Evolutionary conservation across 2,797 vertebrate genomes (phyloP).

Genomic region (Graptemys geographica): DNA sequence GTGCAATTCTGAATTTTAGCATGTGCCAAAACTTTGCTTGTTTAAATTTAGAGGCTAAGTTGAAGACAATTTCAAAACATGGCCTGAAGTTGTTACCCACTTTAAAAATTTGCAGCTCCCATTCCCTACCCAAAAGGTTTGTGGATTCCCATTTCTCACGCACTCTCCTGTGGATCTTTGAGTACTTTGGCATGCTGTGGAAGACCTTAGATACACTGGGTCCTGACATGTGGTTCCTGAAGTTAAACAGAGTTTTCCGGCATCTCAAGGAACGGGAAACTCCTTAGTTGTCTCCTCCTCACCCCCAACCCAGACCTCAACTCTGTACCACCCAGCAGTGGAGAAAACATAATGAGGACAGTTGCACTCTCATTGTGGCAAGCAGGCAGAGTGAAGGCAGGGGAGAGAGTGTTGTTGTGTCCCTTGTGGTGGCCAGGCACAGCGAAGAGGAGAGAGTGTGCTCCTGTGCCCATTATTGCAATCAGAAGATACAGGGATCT

Average conservation of each 20-base stretch:
- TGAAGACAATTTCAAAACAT: neutral
- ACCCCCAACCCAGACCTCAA: no score
- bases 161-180: neutral
- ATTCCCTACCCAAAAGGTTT: neutral
- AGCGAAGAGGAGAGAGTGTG: neutral
- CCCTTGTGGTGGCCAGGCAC: neutral
- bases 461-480: neutral
- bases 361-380: neutral
- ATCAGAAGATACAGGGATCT: neutral
- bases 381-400: neutral
- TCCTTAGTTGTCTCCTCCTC: no score
- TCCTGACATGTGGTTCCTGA: neutral
- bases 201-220: neutral
- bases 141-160: neutral
- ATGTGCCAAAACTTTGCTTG: neutral
- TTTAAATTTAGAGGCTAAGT: neutral
- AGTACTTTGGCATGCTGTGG: neutral
- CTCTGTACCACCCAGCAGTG: no score
- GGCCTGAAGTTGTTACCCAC: neutral
- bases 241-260: neutral
- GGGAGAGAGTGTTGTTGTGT: neutral
- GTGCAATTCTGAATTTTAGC: neutral
- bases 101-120: neutral
- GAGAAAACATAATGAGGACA: no score
- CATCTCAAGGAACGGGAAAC: neutral